These are phyloP conservation scores for Microcebus jonahi DNA, from an alignment of 2,113 vertebrate species.

Conservation along the genomic window DNA sequence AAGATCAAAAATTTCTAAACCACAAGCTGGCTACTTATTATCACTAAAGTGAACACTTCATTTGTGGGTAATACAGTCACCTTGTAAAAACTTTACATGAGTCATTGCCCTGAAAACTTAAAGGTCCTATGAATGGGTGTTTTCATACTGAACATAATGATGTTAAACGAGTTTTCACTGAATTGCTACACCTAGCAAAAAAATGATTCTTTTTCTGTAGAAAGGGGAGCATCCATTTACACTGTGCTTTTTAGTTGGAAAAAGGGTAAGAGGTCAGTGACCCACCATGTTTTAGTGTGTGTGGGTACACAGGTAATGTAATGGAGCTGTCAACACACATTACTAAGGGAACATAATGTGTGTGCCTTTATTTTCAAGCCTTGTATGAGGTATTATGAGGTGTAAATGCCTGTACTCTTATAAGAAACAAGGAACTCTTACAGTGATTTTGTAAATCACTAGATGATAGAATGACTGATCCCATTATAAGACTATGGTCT, in stretches of 20 bases:
- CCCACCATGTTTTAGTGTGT: slow-evolving; percentile 10
- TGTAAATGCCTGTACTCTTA: slow-evolving; percentile 62
- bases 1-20: background rate
- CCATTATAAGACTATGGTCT: slow-evolving; percentile 20
- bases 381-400: slow-evolving; percentile 29
- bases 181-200: background rate
- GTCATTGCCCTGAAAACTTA: background rate
- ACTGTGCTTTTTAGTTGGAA: background rate
- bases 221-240: background rate
- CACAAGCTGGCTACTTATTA: background rate
- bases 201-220: background rate
- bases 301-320: slow-evolving; percentile 16
- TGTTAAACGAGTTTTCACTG: background rate
- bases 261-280: background rate
- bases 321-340: slow-evolving; percentile 4
- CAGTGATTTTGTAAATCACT: slow-evolving; percentile 62
- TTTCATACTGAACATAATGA: background rate
- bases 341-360: slow-evolving; percentile 28
- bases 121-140: background rate
- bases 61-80: background rate
- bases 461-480: slow-evolving; percentile 53
- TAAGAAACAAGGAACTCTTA: slow-evolving; percentile 38
- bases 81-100: background rate
- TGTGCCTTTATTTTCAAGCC: slow-evolving; percentile 67
- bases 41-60: background rate